Conservation (phyloP, 2,888 invertebrate genomes). For the Lobophora halterata region DNA sequence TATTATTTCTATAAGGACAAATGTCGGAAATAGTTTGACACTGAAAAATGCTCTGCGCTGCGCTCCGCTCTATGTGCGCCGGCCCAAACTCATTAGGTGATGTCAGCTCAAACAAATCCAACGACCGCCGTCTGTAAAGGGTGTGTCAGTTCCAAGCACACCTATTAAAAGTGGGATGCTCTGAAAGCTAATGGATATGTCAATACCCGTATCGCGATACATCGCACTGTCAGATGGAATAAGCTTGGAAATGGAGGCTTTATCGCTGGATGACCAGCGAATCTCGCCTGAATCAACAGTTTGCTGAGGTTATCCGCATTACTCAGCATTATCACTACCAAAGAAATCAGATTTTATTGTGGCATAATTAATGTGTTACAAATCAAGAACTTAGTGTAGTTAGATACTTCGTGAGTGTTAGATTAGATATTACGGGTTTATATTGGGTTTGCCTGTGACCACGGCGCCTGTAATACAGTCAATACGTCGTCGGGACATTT, state of each 20-base stretch:
- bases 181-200: slow-evolving; percentile 17
- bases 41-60: too few species aligned
- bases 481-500: too few species aligned
- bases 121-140: not conserved
- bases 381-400: too few species aligned
- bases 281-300: slow-evolving; percentile 23
- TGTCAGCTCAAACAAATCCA: slow-evolving; percentile 3
- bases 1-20: not conserved
- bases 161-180: slow-evolving; percentile 4
- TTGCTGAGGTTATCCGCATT: not conserved
- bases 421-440: too few species aligned
- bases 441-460: too few species aligned
- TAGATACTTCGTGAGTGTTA: too few species aligned
- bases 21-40: not conserved
- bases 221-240: slow-evolving; percentile 5
- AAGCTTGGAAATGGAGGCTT: slow-evolving; percentile 1
- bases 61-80: too few species aligned
- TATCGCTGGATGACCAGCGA: slow-evolving; percentile 12
- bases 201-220: slow-evolving; percentile 16
- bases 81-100: not conserved
- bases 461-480: too few species aligned
- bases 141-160: slow-evolving; percentile 10
- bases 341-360: too few species aligned
- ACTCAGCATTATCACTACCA: too few species aligned
- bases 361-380: too few species aligned